These are phyloP conservation scores for Sardinella longiceps DNA, from an alignment of 2,797 vertebrate species.

Conservation along the genomic window DNA sequence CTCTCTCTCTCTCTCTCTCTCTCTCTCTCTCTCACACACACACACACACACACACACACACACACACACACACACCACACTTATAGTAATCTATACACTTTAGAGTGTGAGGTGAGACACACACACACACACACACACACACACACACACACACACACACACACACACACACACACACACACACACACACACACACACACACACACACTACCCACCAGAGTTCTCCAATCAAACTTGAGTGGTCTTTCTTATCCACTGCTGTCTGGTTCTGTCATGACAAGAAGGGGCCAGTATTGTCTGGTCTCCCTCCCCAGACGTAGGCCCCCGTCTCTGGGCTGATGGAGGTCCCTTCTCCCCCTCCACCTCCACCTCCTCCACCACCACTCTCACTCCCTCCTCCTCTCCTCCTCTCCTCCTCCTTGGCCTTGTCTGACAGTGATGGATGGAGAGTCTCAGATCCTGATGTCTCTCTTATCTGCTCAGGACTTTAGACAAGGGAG, in stretches of 20 bases:
- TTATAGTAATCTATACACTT: no score
- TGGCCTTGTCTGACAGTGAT: conserved; percentile 42
- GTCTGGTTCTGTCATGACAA: not conserved
- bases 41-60: not conserved
- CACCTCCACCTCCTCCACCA: not conserved
- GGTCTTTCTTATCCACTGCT: not conserved
- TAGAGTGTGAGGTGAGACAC: no score
- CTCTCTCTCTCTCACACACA: not conserved
- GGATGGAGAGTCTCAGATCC: conserved; percentile 50
- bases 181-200: conserved; percentile 31
- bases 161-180: conserved; percentile 5
- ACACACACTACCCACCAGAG: not conserved
- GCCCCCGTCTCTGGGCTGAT: not conserved
- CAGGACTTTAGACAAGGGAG: not conserved
- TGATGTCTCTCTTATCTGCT: conserved; percentile 37
- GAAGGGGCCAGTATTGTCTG: conserved; percentile 10
- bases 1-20: not conserved
- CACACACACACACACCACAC: conserved; percentile 4
- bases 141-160: not conserved
- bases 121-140: not conserved
- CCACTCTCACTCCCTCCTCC: not conserved
- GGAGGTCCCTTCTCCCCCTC: not conserved
- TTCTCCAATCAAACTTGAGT: not conserved
- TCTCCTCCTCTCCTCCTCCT: not conserved
- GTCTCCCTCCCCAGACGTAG: not conserved